phyloP scores from a whole-genome alignment of 2,797 vertebrate species.

The Cynopterus sphinx region DNA sequence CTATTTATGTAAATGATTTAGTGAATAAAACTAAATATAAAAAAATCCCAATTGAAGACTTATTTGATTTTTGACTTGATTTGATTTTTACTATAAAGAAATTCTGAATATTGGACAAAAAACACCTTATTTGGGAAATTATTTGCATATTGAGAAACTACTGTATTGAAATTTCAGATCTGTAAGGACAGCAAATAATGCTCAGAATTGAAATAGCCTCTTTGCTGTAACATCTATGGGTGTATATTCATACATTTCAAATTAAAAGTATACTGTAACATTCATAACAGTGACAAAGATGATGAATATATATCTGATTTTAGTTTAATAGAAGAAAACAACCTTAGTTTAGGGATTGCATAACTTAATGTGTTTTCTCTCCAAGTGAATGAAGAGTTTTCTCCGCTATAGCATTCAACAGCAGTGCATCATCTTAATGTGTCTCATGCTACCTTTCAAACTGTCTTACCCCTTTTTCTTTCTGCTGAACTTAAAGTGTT shows the following conservation, averaged over 20 bases:
- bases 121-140: background rate
- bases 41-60: background rate
- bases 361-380: background rate
- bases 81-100: background rate
- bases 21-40: background rate
- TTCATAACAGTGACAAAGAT: background rate
- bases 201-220: background rate
- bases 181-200: background rate
- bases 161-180: background rate
- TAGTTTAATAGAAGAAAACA: background rate
- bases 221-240: background rate
- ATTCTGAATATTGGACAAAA: background rate
- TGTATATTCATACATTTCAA: background rate
- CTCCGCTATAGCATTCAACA: background rate
- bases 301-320: background rate
- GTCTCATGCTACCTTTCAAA: background rate
- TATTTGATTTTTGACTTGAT: background rate
- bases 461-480: background rate
- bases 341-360: background rate
- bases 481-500: background rate
- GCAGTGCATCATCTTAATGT: background rate
- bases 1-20: background rate
- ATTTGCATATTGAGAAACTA: background rate
- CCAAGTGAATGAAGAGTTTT: background rate
- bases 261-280: background rate